phyloP scores from a whole-genome alignment of 2,113 vertebrate genomes.

The Macquaria australasica region DNA sequence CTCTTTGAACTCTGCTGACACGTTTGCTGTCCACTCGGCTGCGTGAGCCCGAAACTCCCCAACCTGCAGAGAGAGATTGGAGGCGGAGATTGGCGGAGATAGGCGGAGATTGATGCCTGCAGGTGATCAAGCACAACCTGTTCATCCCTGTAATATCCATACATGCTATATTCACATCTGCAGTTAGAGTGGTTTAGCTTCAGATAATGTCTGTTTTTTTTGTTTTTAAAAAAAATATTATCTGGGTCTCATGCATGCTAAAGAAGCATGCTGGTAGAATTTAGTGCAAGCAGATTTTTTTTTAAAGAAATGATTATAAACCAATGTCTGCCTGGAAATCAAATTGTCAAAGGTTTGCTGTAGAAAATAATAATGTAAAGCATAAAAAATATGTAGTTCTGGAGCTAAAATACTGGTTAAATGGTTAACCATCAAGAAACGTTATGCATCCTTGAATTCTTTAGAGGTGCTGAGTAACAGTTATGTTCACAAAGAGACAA shows the following conservation, averaged over 20 bases:
- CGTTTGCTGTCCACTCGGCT: constrained; percentile 98
- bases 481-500: not conserved
- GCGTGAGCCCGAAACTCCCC: constrained; percentile 97
- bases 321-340: not conserved
- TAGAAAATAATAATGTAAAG: not conserved
- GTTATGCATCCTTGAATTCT: not conserved
- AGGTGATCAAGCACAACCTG: not conserved
- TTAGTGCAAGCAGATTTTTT: not conserved
- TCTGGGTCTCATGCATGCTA: not conserved
- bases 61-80: constrained; percentile 83
- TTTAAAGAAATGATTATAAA: not conserved
- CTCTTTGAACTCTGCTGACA: constrained; percentile 98
- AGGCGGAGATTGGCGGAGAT: too few species aligned
- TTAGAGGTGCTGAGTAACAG: not conserved
- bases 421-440: not conserved
- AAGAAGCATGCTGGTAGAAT: not conserved
- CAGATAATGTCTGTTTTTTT: not conserved
- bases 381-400: not conserved
- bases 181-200: not conserved
- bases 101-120: constrained; percentile 22
- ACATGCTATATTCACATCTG: not conserved
- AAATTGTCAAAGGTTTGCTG: not conserved
- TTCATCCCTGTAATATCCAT: not conserved
- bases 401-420: not conserved
- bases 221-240: not conserved